phyloP scores from a whole-genome alignment of 2,888 invertebrate species.

The Volucella inflata region DNA sequence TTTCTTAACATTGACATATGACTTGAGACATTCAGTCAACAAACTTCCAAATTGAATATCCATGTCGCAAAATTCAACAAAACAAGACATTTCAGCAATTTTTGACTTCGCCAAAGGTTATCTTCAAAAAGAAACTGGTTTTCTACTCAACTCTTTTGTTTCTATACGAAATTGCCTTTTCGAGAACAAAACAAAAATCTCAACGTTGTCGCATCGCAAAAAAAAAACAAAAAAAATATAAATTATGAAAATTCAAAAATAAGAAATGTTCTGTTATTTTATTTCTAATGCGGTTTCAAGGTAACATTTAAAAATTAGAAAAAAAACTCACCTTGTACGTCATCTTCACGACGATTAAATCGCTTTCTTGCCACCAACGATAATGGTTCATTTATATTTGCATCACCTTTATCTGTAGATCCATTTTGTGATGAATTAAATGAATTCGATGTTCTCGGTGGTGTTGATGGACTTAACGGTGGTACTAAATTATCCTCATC shows the following conservation, averaged over 20 bases:
- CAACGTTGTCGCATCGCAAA: conserved; percentile 60
- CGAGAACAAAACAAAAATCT: conserved; percentile 20
- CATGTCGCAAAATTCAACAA: no score
- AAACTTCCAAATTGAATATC: no score
- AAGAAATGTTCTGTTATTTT: no score
- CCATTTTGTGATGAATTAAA: conserved; percentile 63
- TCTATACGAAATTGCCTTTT: not conserved
- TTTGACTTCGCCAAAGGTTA: not conserved
- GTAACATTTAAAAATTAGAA: conserved; percentile 70
- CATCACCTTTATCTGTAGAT: conserved; percentile 59
- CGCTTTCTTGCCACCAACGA: conserved; percentile 86
- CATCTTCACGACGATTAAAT: conserved; percentile 81
- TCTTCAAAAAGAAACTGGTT: conserved; percentile 44
- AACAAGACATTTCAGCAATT: no score
- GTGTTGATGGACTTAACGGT: conserved; percentile 85
- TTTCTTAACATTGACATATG: no score
- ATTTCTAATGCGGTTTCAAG: not conserved
- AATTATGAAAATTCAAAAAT: not conserved
- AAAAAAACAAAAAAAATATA: conserved; percentile 24
- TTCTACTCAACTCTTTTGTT: conserved; percentile 64
- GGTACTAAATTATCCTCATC: conserved; percentile 86
- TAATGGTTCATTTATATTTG: conserved; percentile 84
- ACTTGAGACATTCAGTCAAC: no score
- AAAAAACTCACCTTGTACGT: conserved; percentile 80
- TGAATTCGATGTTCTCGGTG: conserved; percentile 65